A percentile compares a stretch with the other conserved stretches of the same genome.
Conservation (phyloP, 2,888 invertebrate species). For the Hoplodrina blanda region DNA sequence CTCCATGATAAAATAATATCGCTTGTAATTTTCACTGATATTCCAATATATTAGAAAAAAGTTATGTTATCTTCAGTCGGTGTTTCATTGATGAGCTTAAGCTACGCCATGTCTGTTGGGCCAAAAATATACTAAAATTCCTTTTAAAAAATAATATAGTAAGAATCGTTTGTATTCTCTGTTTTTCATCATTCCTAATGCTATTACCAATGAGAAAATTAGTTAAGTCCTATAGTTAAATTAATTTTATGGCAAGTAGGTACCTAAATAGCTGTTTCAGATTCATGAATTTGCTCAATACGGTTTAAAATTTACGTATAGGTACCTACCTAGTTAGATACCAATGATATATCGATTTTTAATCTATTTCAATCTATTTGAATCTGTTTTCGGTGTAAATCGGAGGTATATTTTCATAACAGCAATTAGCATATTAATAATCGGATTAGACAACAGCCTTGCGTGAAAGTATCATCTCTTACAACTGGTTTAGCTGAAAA, state of each 20-base stretch:
- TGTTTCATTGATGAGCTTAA: background rate
- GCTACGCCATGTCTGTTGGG: background rate
- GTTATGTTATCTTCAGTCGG: constrained; percentile 3
- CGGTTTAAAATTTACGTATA: too few species aligned
- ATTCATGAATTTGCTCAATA: too few species aligned
- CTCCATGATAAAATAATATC: constrained; percentile 55
- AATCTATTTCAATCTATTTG: background rate
- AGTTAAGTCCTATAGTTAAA: too few species aligned
- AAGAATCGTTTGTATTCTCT: too few species aligned
- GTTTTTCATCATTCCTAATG: too few species aligned
- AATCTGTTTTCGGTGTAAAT: constrained; percentile 1
- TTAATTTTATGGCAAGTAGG: too few species aligned
- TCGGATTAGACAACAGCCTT: background rate
- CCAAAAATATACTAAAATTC: background rate
- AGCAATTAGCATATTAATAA: background rate
- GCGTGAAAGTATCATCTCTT: background rate
- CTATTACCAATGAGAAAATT: too few species aligned
- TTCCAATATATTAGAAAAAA: background rate
- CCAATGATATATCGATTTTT: background rate
- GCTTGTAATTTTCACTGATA: constrained; percentile 33
- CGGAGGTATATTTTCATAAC: background rate
- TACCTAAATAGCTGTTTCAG: too few species aligned
- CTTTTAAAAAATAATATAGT: background rate
- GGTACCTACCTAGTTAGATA: too few species aligned
- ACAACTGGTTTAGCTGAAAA: background rate